phyloP scores from a whole-genome alignment of 2,113 vertebrate genomes.

The Muntiacus muntjak region DNA sequence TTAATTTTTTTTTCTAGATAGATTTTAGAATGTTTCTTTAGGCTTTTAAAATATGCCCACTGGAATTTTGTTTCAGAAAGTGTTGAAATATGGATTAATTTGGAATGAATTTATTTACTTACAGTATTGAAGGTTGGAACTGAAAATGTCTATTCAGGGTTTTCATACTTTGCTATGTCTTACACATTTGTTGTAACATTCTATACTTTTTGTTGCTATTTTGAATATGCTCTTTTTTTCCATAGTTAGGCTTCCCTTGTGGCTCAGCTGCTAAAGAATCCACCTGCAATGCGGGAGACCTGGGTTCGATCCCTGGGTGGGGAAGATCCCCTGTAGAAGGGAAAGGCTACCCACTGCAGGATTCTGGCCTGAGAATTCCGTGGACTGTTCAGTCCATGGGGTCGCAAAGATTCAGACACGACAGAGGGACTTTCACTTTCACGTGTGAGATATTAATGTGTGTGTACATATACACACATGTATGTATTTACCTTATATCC shows the following conservation, averaged over 20 bases:
- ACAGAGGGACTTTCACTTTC: neutral
- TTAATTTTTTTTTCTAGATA: neutral
- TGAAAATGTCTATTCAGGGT: neutral
- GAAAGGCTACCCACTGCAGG: neutral
- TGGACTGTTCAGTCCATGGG: neutral
- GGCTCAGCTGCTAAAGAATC: neutral
- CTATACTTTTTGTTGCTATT: neutral
- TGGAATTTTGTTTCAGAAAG: neutral
- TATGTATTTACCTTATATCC: neutral
- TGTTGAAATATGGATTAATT: neutral
- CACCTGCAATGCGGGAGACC: neutral
- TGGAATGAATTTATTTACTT: neutral
- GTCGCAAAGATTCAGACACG: neutral
- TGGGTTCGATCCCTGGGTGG: neutral
- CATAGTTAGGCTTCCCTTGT: neutral
- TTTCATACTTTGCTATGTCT: neutral
- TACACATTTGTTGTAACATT: neutral
- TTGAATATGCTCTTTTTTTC: neutral
- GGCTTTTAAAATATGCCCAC: neutral
- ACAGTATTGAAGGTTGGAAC: neutral
- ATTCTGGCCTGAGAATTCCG: neutral
- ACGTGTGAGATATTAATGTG: neutral
- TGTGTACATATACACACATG: neutral
- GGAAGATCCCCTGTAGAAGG: neutral
- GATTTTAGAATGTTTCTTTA: neutral